Evolutionary conservation across 2,113 vertebrate genomes (phyloP).

Genomic region (Calypte anna): DNA sequence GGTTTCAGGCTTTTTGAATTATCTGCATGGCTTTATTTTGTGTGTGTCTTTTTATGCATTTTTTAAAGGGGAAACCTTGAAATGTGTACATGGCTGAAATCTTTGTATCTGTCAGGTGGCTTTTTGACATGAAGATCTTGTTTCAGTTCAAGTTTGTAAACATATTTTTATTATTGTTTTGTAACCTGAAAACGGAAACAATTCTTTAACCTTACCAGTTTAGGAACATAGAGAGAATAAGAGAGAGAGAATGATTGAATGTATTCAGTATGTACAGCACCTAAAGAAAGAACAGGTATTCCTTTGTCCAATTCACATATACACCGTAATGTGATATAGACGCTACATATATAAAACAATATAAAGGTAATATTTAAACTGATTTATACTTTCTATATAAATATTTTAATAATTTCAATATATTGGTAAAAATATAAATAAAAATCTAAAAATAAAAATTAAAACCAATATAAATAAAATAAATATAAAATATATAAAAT

Average conservation of each 20-base stretch:
- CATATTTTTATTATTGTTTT: background rate
- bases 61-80: background rate
- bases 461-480: too few species aligned
- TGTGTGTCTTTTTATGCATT: background rate
- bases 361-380: background rate
- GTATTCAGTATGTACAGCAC: background rate
- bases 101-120: background rate
- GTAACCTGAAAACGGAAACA: background rate
- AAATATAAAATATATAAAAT: too few species aligned
- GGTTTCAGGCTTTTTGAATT: background rate
- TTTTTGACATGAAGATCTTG: background rate
- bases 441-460: too few species aligned
- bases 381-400: background rate
- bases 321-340: background rate
- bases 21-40: background rate
- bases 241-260: too few species aligned
- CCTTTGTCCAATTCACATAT: background rate
- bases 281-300: background rate
- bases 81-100: conserved; percentile 3
- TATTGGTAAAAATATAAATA: background rate
- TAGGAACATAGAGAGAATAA: background rate
- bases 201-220: background rate
- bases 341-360: background rate
- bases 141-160: background rate
- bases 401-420: background rate